phyloP scores from a whole-genome alignment of 2,797 vertebrate genomes.

The Chelmon rostratus region DNA sequence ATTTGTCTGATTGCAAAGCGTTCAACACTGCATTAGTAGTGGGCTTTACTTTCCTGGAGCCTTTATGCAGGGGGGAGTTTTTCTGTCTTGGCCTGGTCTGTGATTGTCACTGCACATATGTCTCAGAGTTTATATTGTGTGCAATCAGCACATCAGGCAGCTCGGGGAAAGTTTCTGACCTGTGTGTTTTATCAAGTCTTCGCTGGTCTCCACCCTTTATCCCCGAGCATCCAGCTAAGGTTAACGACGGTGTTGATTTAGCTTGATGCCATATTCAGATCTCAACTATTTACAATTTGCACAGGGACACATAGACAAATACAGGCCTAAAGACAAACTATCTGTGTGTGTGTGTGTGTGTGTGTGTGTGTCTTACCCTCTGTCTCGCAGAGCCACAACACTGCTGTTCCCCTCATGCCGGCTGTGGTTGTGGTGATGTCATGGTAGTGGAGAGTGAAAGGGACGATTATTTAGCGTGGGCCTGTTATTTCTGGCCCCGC shows the following conservation, averaged over 20 bases:
- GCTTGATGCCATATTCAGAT: slow-evolving; percentile 28
- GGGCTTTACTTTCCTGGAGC: slow-evolving; percentile 77
- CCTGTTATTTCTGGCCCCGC: slow-evolving; percentile 66
- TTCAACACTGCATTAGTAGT: slow-evolving; percentile 82
- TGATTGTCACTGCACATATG: slow-evolving; percentile 68
- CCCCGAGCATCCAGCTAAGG: slow-evolving; percentile 12
- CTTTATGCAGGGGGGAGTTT: slow-evolving; percentile 64
- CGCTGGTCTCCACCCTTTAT: background rate
- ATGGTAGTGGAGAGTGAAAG: slow-evolving; percentile 59
- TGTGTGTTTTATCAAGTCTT: slow-evolving; percentile 22
- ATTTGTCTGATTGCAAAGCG: slow-evolving; percentile 88
- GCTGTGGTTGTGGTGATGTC: slow-evolving; percentile 65
- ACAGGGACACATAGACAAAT: slow-evolving; percentile 31
- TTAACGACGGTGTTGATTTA: slow-evolving; percentile 32
- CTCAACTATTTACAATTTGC: slow-evolving; percentile 25
- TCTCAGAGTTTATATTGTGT: slow-evolving; percentile 53
- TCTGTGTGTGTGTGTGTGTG: slow-evolving; percentile 9
- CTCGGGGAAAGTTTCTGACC: slow-evolving; percentile 51
- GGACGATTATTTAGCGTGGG: slow-evolving; percentile 63
- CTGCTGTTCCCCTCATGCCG: slow-evolving; percentile 55
- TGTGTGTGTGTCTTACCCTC: slow-evolving; percentile 23
- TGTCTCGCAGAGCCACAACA: slow-evolving; percentile 49
- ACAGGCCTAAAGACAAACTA: slow-evolving; percentile 40
- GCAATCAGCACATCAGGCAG: slow-evolving; percentile 59
- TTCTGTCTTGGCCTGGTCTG: slow-evolving; percentile 55